A percentile compares a stretch with the other conserved stretches of the same genome.
phyloP scores from a whole-genome alignment of 2,113 vertebrate species.

The Anolis sagrei region DNA sequence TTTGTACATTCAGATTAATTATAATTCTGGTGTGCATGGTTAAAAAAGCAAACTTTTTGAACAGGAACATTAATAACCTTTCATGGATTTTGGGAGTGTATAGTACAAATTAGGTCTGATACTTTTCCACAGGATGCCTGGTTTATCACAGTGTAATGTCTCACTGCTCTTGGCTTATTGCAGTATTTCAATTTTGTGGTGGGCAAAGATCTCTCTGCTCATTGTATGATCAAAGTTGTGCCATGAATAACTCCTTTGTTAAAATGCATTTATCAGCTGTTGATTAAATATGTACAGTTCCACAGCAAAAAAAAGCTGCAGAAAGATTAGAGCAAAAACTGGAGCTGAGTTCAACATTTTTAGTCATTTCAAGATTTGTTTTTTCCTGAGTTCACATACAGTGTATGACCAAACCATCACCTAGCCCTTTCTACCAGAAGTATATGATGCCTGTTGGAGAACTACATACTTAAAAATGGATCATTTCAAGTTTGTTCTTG shows the following conservation, averaged over 20 bases:
- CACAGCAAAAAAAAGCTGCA: background rate
- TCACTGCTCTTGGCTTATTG: background rate
- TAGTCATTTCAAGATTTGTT: background rate
- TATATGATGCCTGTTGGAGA: background rate
- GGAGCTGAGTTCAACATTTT: background rate
- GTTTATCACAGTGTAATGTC: background rate
- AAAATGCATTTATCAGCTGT: background rate
- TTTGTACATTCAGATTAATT: constrained; percentile 14
- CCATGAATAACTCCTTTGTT: background rate
- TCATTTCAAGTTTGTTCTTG: background rate
- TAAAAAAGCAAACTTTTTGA: background rate
- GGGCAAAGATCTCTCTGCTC: background rate
- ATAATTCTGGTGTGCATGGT: background rate
- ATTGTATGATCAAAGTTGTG: constrained; percentile 1
- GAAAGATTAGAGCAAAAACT: background rate
- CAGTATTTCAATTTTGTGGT: background rate
- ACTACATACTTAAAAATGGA: background rate
- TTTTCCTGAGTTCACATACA: background rate
- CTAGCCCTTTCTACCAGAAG: background rate
- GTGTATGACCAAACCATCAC: background rate
- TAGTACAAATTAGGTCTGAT: background rate
- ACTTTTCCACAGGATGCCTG: background rate
- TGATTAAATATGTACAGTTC: background rate
- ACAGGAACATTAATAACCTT: background rate
- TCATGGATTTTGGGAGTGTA: background rate